phyloP scores from a whole-genome alignment of 2,888 invertebrate genomes.

The Noctua janthe region DNA sequence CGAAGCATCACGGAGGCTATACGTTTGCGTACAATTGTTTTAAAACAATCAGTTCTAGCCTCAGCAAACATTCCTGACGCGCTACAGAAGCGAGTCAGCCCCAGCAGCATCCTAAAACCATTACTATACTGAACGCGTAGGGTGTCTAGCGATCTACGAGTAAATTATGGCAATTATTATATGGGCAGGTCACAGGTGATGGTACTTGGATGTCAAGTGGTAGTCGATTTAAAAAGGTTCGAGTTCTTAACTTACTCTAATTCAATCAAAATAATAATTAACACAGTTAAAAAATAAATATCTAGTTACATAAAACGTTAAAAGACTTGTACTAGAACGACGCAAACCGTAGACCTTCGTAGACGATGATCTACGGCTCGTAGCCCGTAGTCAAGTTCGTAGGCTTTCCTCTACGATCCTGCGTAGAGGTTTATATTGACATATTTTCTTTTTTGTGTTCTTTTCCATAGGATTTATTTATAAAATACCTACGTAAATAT shows the following conservation, averaged over 20 bases:
- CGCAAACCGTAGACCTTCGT: conserved; percentile 5
- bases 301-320: not conserved
- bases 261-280: not conserved
- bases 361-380: conserved; percentile 33
- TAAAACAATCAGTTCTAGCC: no score
- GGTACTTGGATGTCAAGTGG: not conserved
- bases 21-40: no score
- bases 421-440: not conserved
- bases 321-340: not conserved
- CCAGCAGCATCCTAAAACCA: no score
- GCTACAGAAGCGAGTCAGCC: no score
- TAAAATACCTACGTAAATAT: conserved; percentile 3
- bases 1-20: no score
- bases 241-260: not conserved
- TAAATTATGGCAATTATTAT: not conserved
- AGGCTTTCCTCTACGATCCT: conserved; percentile 10
- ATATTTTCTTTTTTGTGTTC: not conserved
- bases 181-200: not conserved
- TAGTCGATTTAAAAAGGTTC: not conserved
- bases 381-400: conserved; percentile 29
- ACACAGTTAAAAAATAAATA: not conserved
- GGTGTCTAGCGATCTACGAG: no score
- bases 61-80: no score
- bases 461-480: not conserved
- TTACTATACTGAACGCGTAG: no score